phyloP scores from a whole-genome alignment of 2,113 vertebrate species.

The Sturnus vulgaris region DNA sequence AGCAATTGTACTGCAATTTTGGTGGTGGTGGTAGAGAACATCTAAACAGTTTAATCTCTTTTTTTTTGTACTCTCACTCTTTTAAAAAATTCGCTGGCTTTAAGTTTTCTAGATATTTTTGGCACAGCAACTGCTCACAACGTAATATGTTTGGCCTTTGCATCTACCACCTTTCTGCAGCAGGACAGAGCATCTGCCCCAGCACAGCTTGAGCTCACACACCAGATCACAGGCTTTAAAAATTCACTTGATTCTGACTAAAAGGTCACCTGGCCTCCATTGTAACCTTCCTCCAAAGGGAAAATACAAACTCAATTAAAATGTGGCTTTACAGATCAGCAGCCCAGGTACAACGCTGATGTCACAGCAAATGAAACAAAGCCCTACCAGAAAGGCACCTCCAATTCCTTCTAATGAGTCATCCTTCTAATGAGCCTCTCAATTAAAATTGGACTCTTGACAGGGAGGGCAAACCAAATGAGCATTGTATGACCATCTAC shows the following conservation, averaged over 20 bases:
- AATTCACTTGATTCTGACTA: neutral
- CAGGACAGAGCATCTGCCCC: neutral
- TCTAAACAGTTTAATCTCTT: neutral
- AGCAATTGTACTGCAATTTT: neutral
- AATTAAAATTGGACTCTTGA: neutral
- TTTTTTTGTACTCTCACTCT: neutral
- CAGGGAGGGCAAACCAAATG: neutral
- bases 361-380: neutral
- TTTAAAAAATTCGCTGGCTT: neutral
- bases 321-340: neutral
- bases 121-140: neutral
- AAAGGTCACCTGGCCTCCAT: neutral
- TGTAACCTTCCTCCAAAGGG: neutral
- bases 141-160: neutral
- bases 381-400: neutral
- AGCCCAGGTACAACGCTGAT: neutral
- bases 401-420: neutral
- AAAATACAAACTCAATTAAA: neutral
- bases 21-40: neutral
- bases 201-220: neutral
- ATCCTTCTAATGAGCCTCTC: neutral
- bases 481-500: neutral
- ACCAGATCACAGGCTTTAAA: neutral
- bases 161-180: neutral
- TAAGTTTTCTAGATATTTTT: neutral